Evolutionary conservation across 92 coral and sea anemone species (phyloP).

Genomic region (Desmophyllum pertusum): DNA sequence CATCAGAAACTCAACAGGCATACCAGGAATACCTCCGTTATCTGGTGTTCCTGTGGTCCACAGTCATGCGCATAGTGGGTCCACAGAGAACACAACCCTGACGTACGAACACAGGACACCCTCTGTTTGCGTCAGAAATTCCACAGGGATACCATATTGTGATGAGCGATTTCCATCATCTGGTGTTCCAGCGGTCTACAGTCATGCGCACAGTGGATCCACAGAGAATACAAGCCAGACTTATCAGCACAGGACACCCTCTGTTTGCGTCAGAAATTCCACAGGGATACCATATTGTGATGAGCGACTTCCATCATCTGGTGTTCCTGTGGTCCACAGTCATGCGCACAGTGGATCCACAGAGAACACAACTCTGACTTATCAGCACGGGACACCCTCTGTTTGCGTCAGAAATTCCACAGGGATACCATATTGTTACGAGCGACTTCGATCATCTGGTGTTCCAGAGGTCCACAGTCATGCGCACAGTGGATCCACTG

Average conservation of each 20-base stretch:
- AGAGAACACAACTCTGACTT: background rate
- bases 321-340: background rate
- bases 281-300: background rate
- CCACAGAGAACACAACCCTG: background rate
- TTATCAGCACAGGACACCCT: background rate
- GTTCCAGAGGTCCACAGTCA: background rate
- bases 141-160: background rate
- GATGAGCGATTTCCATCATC: background rate
- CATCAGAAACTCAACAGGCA: constrained; percentile 2
- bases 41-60: background rate
- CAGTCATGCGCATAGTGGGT: no score
- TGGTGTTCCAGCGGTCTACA: background rate
- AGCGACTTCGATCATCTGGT: background rate
- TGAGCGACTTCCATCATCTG: background rate
- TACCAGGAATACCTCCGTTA: background rate
- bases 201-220: no score
- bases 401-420: constrained; percentile 17
- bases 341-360: no score
- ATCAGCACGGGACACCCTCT: constrained; percentile 1
- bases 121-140: constrained; percentile 4
- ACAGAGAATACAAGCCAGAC: background rate
- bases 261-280: constrained; percentile 8
- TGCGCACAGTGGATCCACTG: no score
- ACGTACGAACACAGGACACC: background rate
- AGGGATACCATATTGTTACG: background rate